Base-by-base conservation (phyloP, 2,888 invertebrate species). In the Atrina japonica region DNA sequence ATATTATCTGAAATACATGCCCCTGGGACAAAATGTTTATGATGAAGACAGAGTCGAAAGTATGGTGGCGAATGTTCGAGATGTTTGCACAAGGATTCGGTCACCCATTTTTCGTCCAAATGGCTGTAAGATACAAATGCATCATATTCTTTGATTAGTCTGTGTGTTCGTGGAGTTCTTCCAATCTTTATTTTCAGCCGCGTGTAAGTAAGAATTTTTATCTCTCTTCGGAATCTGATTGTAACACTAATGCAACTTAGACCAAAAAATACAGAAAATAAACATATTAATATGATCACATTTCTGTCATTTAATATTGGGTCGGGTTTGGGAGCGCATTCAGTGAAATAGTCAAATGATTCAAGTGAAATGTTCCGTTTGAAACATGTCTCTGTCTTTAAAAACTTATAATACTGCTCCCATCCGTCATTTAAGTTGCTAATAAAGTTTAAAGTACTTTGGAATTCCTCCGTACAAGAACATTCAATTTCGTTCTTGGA, bases 41-140 rank as follows among this genome's bases (percentile, higher is more conserved):
- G 67, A 18, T 75, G 73, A 3, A 79, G 47, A 56, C 66, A 70
- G 6, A 71, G 47, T 29, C 52, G 61, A 7, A 69, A 96, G 69
- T 94, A 93, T 21, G 95, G 95, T 83, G 94, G 93, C 1, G 43
- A 29, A 25, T 95, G 95, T 90, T 96, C 96, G 76, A 96, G 91
- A 73, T 94, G 94, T 25, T 95, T 95, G 27, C 95, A 95, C 52
- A 96, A 92, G 84, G 95, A 94, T 88, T 96, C 95, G 43, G 94
- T 94, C 53, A 96, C 95, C 93, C 95, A 96, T 63, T 94, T 94
- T 90, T 96, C 95, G 91, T 96, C 96, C 91, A 95, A 95, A 45
- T 95, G 95, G 91, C 95, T 95, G 91, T 97, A 97, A 90, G 95
- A 95, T 81, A 97, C 94, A 91, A 96, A 97, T 55, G 96, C 96